Evolutionary conservation across 2,113 vertebrate genomes (phyloP).

Genomic region (Ginglymostoma cirratum): DNA sequence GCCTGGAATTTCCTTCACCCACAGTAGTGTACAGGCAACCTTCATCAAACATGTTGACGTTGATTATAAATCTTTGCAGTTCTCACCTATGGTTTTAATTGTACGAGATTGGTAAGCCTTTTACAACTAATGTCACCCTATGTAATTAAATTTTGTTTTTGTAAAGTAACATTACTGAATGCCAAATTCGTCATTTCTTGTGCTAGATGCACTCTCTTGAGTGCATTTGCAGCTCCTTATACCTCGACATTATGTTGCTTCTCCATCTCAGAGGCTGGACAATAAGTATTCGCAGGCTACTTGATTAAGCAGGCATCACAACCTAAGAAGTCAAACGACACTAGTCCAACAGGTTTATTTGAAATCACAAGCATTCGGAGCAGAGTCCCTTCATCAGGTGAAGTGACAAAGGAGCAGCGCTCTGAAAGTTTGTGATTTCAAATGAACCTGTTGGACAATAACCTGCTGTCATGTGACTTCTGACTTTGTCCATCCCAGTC

Average conservation of each 20-base stretch:
- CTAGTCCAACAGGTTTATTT: too few species aligned
- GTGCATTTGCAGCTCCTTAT: background rate
- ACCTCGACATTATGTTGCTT: background rate
- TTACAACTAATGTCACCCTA: background rate
- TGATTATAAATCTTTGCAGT: background rate
- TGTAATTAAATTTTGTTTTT: background rate
- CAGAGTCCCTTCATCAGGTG: too few species aligned
- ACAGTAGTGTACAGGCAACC: background rate
- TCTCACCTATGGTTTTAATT: background rate
- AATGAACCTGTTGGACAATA: too few species aligned
- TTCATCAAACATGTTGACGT: background rate
- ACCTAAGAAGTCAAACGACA: background rate
- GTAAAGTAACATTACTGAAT: background rate
- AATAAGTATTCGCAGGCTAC: background rate
- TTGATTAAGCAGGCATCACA: background rate
- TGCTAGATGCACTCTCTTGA: background rate
- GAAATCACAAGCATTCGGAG: too few species aligned
- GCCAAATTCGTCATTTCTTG: background rate
- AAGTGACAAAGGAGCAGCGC: too few species aligned
- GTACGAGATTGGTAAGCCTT: background rate
- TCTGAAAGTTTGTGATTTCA: too few species aligned
- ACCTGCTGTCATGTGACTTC: too few species aligned
- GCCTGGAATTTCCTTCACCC: slow-evolving; percentile 27
- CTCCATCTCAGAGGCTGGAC: background rate
- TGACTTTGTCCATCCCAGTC: too few species aligned